Evolutionary conservation across 2,797 vertebrate species (phyloP), one percentile per base, ranked within the genome.

Genomic region (Lateolabrax maculatus): DNA sequence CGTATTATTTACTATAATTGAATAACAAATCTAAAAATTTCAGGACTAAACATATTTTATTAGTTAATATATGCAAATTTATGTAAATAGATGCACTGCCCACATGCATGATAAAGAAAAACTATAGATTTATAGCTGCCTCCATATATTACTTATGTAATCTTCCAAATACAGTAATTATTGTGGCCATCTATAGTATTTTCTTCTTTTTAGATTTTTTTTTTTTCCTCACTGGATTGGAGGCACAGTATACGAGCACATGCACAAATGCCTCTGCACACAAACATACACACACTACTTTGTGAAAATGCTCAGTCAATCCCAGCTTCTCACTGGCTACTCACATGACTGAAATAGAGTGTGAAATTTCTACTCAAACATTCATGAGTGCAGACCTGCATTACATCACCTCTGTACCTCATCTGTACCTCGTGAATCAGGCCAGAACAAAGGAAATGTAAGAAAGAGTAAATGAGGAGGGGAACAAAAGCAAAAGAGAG

Each of bases 301-400:
- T 48, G 52, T 72, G 12, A 75, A 79, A 72, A 79, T 18, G 31
- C 56, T 72, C 39, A 81, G 76, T 90, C 79, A 81, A 84, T 80
- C 68, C 63, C 19, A 10, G 7, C 82, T 68, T 51, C 29, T 37
- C 75, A 56, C 67, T 78, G 74, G 23, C 70, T 75, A 29, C 77
- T 80, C 84, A 87, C 83, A 77, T 80, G 85, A 80, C 86, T 90
- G 80, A 93, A 95, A 90, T 90, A 92, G 92, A 92, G 84, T 93
- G 91, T 90, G 90, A 93, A 92, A 93, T 90, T 81, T 90, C 80
- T 65, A 39, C 74, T 91, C 73, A 89, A 93, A 91, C 87, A 90
- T 94, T 93, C 71, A 93, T 90, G 83, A 93, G 75, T 1, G 71
- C 81, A 90, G 84, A 89, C 84, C 84, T 85, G 81, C 68, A 83